phyloP scores from a whole-genome alignment of 92 coral and sea anemone genomes.

The Epizoanthus fatuus region DNA sequence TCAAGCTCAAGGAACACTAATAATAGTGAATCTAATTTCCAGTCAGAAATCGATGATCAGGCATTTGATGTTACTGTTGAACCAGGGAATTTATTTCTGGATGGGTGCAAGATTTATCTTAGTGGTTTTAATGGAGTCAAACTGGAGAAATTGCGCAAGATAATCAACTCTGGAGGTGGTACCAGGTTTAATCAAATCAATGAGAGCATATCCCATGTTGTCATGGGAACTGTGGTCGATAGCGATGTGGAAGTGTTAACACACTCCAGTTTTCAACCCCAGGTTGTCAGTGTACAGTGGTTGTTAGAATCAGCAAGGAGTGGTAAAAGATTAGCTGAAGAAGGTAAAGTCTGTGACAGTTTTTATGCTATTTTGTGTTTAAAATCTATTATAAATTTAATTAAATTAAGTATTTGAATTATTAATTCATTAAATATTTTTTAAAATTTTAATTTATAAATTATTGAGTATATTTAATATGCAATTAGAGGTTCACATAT shows the following conservation, averaged over 20 bases:
- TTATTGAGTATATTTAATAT: too few relatives aligned
- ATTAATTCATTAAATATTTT: too few relatives aligned
- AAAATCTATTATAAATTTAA: too few relatives aligned
- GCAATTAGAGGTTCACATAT: too few relatives aligned
- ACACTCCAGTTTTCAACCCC: conserved; percentile 81
- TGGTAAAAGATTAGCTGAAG: conserved; percentile 84
- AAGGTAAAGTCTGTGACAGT: conserved; percentile 56
- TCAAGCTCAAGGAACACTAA: conserved; percentile 17
- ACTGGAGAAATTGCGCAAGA: conserved; percentile 86
- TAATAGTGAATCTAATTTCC: conserved; percentile 40
- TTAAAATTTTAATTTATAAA: too few relatives aligned
- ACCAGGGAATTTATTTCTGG: conserved; percentile 91
- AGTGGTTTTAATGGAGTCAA: conserved; percentile 86
- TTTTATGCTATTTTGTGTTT: too few relatives aligned
- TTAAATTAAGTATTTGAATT: too few relatives aligned
- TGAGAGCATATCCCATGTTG: conserved; percentile 93
- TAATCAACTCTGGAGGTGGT: conserved; percentile 93
- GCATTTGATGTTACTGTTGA: conserved; percentile 78
- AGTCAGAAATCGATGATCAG: conserved; percentile 38
- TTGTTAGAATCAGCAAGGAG: conserved; percentile 91
- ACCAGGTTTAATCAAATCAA: conserved; percentile 96
- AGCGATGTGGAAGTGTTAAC: conserved; percentile 76
- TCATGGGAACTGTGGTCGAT: conserved; percentile 72
- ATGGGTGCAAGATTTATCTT: conserved; percentile 93
- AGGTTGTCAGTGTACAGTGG: conserved; percentile 89